Base-by-base conservation (phyloP, 2,888 invertebrate species). In the Hydriomena furcata region DNA sequence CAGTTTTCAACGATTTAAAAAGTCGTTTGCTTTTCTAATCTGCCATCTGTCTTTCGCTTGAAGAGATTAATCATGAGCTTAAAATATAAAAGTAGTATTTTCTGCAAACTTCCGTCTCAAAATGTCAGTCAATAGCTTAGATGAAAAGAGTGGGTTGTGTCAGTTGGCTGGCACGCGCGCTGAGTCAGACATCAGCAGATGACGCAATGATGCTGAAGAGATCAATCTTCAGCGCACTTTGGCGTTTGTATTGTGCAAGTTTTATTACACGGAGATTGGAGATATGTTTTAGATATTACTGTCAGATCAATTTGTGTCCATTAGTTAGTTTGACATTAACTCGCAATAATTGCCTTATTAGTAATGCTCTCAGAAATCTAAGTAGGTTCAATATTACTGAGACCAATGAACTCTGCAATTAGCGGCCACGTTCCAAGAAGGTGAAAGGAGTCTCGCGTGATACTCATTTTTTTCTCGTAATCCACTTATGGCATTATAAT, bases 401-500 rank as follows among this genome's bases (percentile, higher is more conserved):
- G 73, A 76, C 70, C 71, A 69, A 70, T 78, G 81, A 79, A 76
- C 79, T 76, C 64, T 20, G 65, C 75, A 79, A 84, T 81, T 79
- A 81, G 71, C 76, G 63, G 70, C 76, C 74, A 72, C 72, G 66
- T 81, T 76, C 70, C 71, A 63, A 70, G 73, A 77, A 75, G 76
- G 71, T 75, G 75, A 83, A 84, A 82, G 74, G 82, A 79, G 71
- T 72, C 67, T 74, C 52, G 69, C 72, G 70, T 79, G 75, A 70
- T 80, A 73, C 68, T 72, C 61, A 73, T 84, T 81, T 81, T 75
- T 73, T 61, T 59, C 40, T 42, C 52, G 58, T 70, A 68, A 64
- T 68, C 72, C 67, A 70, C 67, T 71, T 75, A 76, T 72, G 74
- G 76, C 71, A 77, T 73, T 76, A 77, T 79, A 78, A 79, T 76